phyloP scores from a whole-genome alignment of 2,113 vertebrate species.

The Dipodomys ordii region DNA sequence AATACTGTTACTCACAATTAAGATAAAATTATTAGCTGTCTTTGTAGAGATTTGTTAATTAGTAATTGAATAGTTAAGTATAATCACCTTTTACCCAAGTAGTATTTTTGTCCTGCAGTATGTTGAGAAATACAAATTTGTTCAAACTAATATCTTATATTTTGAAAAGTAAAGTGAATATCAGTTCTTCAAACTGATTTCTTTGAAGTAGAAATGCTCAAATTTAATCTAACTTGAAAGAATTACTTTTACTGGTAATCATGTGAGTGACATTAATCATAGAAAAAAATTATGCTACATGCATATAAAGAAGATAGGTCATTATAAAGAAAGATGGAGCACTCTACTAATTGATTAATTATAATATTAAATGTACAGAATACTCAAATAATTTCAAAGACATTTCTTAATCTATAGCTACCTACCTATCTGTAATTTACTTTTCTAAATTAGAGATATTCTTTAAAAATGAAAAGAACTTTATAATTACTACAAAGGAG shows the following conservation, averaged over 20 bases:
- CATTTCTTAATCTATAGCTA: not conserved
- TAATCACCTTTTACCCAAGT: not conserved
- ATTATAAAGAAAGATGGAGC: not conserved
- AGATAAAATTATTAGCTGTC: not conserved
- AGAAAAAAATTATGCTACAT: not conserved
- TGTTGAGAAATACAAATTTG: conserved; percentile 4
- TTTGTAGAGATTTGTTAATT: not conserved
- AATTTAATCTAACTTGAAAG: not conserved
- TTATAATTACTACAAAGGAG: too few species aligned
- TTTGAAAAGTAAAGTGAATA: conserved; percentile 20
- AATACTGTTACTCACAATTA: not conserved
- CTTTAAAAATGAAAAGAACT: not conserved
- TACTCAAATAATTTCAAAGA: not conserved
- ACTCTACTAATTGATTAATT: not conserved
- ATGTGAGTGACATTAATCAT: not conserved
- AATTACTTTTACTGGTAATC: not conserved
- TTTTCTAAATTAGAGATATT: not conserved
- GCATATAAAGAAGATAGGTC: not conserved
- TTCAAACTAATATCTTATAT: not conserved
- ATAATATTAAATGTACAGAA: not conserved
- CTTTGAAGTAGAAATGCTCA: not conserved
- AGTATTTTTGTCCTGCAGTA: not conserved
- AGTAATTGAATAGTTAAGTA: not conserved
- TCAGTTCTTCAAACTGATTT: not conserved
- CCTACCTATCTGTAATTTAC: not conserved